These are phyloP conservation scores for Proterorhinus semilunaris DNA, from an alignment of 2,113 vertebrate genomes.

Conservation along the genomic window DNA sequence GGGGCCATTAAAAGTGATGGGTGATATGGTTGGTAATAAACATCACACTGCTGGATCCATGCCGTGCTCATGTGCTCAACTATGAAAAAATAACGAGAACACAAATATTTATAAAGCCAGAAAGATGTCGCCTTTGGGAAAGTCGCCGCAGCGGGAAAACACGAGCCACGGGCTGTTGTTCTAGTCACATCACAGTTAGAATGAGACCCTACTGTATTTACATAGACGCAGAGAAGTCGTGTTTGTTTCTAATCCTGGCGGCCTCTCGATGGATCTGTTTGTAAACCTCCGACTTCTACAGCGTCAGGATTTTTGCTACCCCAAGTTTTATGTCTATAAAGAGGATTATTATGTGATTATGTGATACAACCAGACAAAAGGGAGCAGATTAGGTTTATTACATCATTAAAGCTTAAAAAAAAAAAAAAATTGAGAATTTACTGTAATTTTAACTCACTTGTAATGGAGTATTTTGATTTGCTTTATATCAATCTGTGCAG, in stretches of 20 bases:
- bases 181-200: not conserved
- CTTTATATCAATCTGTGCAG: no score
- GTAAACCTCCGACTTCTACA: not conserved
- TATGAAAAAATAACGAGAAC: not conserved
- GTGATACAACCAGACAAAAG: not conserved
- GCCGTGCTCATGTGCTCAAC: conserved; percentile 15
- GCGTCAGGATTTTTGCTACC: no score
- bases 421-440: no score
- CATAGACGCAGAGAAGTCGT: not conserved
- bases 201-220: conserved; percentile 9
- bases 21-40: not conserved
- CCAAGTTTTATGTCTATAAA: not conserved
- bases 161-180: conserved; percentile 8
- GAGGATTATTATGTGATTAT: not conserved
- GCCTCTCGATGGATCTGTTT: not conserved
- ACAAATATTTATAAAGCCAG: conserved; percentile 47
- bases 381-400: no score
- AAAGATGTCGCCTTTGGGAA: conserved; percentile 46
- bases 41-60: conserved; percentile 8
- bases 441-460: no score
- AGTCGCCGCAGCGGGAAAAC: conserved; percentile 34
- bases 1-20: not conserved
- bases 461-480: no score
- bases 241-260: not conserved
- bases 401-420: no score